These are phyloP conservation scores for Heliconius ethilla DNA, from an alignment of 2,888 invertebrate species.

Conservation along the genomic window DNA sequence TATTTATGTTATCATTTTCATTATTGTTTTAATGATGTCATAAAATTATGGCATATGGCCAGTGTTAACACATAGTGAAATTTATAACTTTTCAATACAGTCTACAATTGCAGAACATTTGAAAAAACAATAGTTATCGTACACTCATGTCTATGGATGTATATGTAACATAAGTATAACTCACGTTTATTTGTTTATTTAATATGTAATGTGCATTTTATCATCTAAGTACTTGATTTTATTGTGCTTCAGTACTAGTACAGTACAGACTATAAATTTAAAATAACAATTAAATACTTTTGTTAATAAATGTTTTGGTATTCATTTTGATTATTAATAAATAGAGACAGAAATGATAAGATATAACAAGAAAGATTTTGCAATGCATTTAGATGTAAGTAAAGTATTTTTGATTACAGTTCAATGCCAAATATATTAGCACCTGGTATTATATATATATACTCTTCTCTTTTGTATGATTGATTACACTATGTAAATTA, in stretches of 20 bases:
- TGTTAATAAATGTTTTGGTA: background rate
- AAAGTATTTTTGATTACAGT: slow-evolving; percentile 40
- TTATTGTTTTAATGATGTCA: slow-evolving; percentile 15
- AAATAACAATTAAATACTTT: background rate
- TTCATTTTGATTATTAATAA: background rate
- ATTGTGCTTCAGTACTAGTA: background rate
- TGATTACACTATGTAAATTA: slow-evolving; percentile 7
- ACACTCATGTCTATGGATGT: background rate
- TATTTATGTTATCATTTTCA: slow-evolving; percentile 10
- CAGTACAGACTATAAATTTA: background rate
- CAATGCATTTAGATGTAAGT: slow-evolving; percentile 12
- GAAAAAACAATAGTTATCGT: background rate
- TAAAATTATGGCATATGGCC: background rate
- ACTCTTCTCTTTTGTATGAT: background rate
- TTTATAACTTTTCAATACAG: slow-evolving; percentile 6
- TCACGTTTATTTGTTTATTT: background rate
- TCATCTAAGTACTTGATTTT: background rate
- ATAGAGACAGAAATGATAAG: too few species aligned
- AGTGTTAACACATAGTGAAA: background rate
- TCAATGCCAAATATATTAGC: slow-evolving; percentile 52
- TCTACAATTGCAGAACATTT: background rate
- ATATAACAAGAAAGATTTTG: too few species aligned
- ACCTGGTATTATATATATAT: slow-evolving; percentile 38
- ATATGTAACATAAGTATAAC: slow-evolving; percentile 3
- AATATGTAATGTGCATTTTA: background rate